Evolutionary conservation across 2,113 vertebrate genomes (phyloP).

Genomic region (Vanacampus margaritifer): DNA sequence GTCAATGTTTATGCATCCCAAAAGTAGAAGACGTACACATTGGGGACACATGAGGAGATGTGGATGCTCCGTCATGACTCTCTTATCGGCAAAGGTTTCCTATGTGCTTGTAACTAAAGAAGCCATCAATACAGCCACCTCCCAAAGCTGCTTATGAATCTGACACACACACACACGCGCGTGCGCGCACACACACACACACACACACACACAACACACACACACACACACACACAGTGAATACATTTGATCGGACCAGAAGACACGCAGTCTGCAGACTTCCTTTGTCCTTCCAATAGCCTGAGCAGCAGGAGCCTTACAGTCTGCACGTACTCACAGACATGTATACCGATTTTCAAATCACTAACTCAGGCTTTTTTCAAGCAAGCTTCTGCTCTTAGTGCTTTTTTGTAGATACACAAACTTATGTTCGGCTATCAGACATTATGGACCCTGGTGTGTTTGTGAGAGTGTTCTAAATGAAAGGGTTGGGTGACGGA

Average conservation of each 20-base stretch:
- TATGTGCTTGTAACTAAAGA: conserved; percentile 45
- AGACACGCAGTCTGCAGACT: conserved; percentile 68
- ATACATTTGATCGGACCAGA: conserved; percentile 60
- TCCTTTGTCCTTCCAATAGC: conserved; percentile 63
- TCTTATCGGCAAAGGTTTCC: conserved; percentile 47
- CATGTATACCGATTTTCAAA: conserved; percentile 33
- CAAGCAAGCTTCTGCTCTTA: conserved; percentile 26
- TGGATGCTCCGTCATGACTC: conserved; percentile 42
- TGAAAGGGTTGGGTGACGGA: conserved; percentile 40
- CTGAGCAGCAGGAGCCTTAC: conserved; percentile 53
- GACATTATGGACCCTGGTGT: conserved; percentile 13
- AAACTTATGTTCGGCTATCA: neutral
- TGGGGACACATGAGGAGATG: conserved; percentile 17
- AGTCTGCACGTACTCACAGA: conserved; percentile 54
- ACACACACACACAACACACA: too few species aligned
- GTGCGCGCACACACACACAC: too few species aligned
- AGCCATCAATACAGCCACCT: conserved; percentile 44
- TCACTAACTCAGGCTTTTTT: conserved; percentile 39
- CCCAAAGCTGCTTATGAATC: conserved; percentile 15
- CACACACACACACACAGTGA: conserved; percentile 27
- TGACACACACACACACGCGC: too few species aligned
- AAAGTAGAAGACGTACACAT: neutral
- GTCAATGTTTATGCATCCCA: neutral
- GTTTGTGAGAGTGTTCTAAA: conserved; percentile 30
- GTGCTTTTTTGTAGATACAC: conserved; percentile 16